phyloP scores from a whole-genome alignment of 2,113 vertebrate species.

The Ranitomeya variabilis region DNA sequence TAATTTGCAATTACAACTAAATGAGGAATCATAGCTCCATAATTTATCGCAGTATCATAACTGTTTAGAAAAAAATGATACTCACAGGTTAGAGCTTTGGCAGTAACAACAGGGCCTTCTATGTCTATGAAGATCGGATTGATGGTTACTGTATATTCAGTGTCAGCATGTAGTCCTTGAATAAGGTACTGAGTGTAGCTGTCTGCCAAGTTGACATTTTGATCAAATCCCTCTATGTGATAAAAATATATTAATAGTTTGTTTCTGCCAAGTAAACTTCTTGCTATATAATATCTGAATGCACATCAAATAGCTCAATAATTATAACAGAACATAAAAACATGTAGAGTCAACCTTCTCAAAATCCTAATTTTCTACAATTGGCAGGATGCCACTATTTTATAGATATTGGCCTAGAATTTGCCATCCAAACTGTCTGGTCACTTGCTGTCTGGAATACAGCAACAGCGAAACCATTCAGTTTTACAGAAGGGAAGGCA shows the following conservation, averaged over 20 bases:
- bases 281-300: background rate
- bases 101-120: slow-evolving; percentile 76
- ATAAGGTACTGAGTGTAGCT: slow-evolving; percentile 84
- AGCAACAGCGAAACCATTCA: background rate
- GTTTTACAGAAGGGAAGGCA: background rate
- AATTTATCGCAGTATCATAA: background rate
- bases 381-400: background rate
- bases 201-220: slow-evolving; percentile 81
- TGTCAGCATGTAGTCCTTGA: slow-evolving; percentile 78
- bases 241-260: background rate
- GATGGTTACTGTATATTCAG: slow-evolving; percentile 79
- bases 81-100: slow-evolving; percentile 76
- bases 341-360: background rate
- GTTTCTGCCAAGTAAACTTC: background rate
- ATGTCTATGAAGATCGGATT: slow-evolving; percentile 85
- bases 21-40: background rate
- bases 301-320: background rate
- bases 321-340: background rate
- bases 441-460: background rate
- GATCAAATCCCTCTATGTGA: slow-evolving; percentile 76
- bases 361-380: background rate
- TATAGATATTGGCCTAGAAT: background rate
- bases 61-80: background rate
- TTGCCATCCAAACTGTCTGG: background rate
- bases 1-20: background rate